Percentiles rank a stretch among this genome's conserved stretches.
Evolutionary conservation across 2,888 invertebrate species (phyloP).

Genomic region (Ecdyonurus torrentis): DNA sequence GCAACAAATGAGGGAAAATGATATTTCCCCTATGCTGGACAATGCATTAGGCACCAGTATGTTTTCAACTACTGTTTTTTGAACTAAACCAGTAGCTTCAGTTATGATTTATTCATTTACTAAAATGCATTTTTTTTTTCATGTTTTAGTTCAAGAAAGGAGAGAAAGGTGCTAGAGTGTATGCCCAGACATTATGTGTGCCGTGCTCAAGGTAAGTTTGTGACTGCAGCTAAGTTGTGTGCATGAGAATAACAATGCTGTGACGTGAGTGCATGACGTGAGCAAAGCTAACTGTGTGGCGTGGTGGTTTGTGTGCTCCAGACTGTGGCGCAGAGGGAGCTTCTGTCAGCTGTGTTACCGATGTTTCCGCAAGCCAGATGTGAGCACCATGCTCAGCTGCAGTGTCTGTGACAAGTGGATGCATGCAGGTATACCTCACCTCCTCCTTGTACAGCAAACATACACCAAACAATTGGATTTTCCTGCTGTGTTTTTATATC

Average conservation of each 20-base stretch:
- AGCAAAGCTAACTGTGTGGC: neutral
- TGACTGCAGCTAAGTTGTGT: neutral
- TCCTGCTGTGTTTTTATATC: neutral
- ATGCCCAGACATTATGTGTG: conserved; percentile 41
- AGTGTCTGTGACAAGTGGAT: conserved; percentile 33
- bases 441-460: neutral
- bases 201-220: conserved; percentile 45
- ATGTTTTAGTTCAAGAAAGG: conserved; percentile 32
- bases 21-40: no score
- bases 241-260: neutral
- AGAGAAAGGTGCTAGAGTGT: conserved; percentile 29
- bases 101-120: no score
- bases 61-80: no score
- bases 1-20: no score
- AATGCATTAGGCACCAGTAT: no score
- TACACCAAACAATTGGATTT: neutral
- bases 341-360: conserved; percentile 54
- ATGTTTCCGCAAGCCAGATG: conserved; percentile 36
- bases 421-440: conserved; percentile 32
- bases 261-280: conserved; percentile 3
- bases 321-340: conserved; percentile 54
- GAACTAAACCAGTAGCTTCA: no score
- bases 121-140: no score
- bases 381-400: conserved; percentile 31
- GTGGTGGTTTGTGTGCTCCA: conserved; percentile 17